phyloP scores from a whole-genome alignment of 1,140 invertebrate species.

The Harpegnathos saltator region DNA sequence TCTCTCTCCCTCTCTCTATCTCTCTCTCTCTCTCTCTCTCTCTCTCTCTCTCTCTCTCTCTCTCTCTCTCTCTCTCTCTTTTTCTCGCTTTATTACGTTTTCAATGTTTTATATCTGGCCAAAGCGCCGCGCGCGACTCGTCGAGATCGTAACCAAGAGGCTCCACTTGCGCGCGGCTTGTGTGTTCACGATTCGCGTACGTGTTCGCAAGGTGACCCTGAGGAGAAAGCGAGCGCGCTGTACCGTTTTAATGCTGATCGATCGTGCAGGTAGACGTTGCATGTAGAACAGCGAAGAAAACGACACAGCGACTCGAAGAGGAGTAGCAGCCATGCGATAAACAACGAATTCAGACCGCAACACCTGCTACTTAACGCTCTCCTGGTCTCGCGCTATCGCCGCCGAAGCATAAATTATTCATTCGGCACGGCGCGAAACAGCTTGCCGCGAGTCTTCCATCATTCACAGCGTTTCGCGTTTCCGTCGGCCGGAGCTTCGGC shows the following conservation, averaged over 20 bases:
- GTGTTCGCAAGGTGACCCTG: not conserved
- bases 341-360: constrained; percentile 63
- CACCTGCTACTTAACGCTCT: constrained; percentile 66
- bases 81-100: not conserved
- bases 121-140: constrained; percentile 2
- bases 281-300: constrained; percentile 41
- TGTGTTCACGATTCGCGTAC: not conserved
- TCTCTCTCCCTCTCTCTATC: too few relatives aligned
- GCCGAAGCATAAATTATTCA: constrained; percentile 68
- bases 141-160: constrained; percentile 17
- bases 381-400: constrained; percentile 8
- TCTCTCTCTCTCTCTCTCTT: too few relatives aligned
- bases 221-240: constrained; percentile 2
- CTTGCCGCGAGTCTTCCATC: constrained; percentile 62
- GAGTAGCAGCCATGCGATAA: constrained; percentile 19
- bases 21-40: too few relatives aligned
- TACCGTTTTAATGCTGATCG: constrained; percentile 30
- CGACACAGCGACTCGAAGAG: not conserved
- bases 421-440: constrained; percentile 44
- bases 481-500: not conserved
- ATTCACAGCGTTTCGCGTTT: constrained; percentile 53
- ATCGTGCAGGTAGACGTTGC: not conserved
- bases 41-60: too few relatives aligned
- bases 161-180: not conserved
- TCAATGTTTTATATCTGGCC: not conserved